Percentiles rank a stretch among this genome's conserved stretches.
These are phyloP conservation scores for Heterodera schachtii DNA, from an alignment of 1,140 invertebrate genomes.

Conservation along the genomic window DNA sequence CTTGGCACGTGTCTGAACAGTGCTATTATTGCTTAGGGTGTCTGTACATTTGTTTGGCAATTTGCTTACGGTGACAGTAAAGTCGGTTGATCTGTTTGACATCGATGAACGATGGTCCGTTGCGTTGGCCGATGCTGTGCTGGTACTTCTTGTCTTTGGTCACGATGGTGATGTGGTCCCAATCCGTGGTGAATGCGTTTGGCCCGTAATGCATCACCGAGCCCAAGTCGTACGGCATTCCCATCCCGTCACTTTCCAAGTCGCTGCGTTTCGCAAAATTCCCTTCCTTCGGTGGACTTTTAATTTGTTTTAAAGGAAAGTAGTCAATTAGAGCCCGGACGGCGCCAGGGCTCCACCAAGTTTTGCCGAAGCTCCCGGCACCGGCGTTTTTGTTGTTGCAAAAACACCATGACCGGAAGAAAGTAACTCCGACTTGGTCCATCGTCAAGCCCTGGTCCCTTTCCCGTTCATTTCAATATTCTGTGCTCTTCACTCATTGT, in stretches of 20 bases:
- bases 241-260: conserved; percentile 61
- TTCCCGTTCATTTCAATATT: too few relatives aligned
- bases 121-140: conserved; percentile 62
- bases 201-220: conserved; percentile 66
- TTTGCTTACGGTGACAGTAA: conserved; percentile 53
- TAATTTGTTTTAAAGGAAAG: conserved; percentile 33
- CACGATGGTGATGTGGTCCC: conserved; percentile 62
- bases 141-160: conserved; percentile 61
- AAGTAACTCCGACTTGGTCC: too few relatives aligned
- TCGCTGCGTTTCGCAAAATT: conserved; percentile 51
- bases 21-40: too few relatives aligned
- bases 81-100: conserved; percentile 65
- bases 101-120: conserved; percentile 64
- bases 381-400: too few relatives aligned
- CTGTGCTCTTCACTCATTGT: too few relatives aligned
- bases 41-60: not conserved
- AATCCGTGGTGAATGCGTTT: conserved; percentile 61
- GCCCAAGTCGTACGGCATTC: conserved; percentile 65
- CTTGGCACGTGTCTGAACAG: conserved; percentile 51
- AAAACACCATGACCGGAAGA: too few relatives aligned
- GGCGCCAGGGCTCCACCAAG: too few relatives aligned
- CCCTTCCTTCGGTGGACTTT: conserved; percentile 39
- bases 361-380: too few relatives aligned
- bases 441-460: too few relatives aligned
- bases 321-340: too few relatives aligned